phyloP scores from a whole-genome alignment of 2,888 invertebrate species.

The Panopea generosa region DNA sequence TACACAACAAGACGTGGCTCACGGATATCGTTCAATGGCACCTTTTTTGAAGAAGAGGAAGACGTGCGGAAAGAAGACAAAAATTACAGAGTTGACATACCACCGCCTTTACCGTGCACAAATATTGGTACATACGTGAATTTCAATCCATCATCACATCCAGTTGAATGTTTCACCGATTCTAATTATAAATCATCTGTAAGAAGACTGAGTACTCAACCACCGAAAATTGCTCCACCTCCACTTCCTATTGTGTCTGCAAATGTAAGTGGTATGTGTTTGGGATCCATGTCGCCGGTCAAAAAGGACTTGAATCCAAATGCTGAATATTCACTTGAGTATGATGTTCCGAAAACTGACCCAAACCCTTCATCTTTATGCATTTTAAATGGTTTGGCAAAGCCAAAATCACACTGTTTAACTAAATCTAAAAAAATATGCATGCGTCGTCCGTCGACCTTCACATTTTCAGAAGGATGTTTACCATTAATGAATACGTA shows the following conservation, averaged over 20 bases:
- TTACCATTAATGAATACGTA: neutral
- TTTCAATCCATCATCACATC: neutral
- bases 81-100: neutral
- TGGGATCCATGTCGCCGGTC: neutral
- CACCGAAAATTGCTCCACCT: constrained; percentile 53
- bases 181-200: constrained; percentile 32
- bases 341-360: constrained; percentile 55
- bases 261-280: too few species aligned
- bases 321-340: constrained; percentile 43
- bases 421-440: too few species aligned
- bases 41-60: constrained; percentile 34
- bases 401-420: constrained; percentile 8
- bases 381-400: neutral
- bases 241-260: constrained; percentile 42
- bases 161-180: neutral
- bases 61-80: neutral
- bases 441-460: constrained; percentile 62
- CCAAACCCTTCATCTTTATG: constrained; percentile 5
- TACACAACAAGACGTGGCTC: constrained; percentile 23
- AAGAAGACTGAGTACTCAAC: constrained; percentile 40
- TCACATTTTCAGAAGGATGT: constrained; percentile 57
- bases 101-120: constrained; percentile 40
- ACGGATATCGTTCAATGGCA: constrained; percentile 31
- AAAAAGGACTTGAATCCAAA: too few species aligned
- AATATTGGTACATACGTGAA: constrained; percentile 44